These are phyloP conservation scores for Limnodromus scolopaceus DNA, from an alignment of 2,797 vertebrate species.

Conservation along the genomic window DNA sequence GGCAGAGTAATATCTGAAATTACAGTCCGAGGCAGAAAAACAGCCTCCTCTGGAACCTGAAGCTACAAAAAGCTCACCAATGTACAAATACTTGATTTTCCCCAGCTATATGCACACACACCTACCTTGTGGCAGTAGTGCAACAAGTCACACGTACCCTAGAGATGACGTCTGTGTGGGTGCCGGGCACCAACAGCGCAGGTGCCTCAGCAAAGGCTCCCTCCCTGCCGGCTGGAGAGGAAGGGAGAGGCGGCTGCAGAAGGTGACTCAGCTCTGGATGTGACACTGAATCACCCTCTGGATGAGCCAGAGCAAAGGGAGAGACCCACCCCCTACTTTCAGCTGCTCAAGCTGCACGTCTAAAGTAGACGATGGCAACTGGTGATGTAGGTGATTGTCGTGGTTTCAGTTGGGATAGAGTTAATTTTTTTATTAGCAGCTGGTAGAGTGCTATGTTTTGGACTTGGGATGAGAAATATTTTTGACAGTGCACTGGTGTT, in stretches of 20 bases:
- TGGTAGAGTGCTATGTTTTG: background rate
- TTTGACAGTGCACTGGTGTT: background rate
- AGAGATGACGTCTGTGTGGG: background rate
- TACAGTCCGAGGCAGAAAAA: background rate
- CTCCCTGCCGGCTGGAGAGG: background rate
- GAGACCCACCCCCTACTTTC: background rate
- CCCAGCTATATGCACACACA: background rate
- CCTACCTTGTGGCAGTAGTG: background rate
- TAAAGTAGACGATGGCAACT: rapidly evolving
- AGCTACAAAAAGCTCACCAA: background rate
- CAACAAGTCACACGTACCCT: background rate
- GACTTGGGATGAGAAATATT: background rate
- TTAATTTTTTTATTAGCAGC: background rate
- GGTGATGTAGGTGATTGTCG: background rate
- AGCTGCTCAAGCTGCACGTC: rapidly evolving
- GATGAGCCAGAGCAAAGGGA: background rate
- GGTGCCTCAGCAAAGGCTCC: background rate
- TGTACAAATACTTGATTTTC: rapidly evolving
- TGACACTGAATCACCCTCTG: conserved; percentile 24
- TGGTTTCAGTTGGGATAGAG: background rate
- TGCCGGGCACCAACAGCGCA: rapidly evolving
- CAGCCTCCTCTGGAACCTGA: background rate
- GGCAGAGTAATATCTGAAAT: background rate
- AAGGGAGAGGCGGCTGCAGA: conserved; percentile 7
- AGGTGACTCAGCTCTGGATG: conserved; percentile 34